phyloP scores from a whole-genome alignment of 2,888 invertebrate species.

The Tachystola acroxantha region DNA sequence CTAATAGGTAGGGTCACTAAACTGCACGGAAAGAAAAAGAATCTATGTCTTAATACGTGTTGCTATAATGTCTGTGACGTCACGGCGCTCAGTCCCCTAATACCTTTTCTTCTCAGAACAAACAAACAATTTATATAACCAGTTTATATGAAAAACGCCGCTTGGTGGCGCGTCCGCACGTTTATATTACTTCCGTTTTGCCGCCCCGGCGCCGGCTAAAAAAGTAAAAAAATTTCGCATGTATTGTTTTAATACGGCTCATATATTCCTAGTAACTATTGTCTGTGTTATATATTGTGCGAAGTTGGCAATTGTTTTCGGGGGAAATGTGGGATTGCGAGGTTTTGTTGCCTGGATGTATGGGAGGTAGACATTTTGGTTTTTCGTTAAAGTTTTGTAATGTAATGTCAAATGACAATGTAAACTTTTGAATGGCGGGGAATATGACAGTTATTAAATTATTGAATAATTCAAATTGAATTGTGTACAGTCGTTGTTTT shows the following conservation, averaged over 20 bases:
- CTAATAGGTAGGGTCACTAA: too few relatives aligned
- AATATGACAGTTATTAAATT: too few relatives aligned
- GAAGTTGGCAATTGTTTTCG: neutral
- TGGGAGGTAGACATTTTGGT: too few relatives aligned
- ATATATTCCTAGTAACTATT: constrained; percentile 15
- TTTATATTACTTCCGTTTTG: constrained; percentile 48
- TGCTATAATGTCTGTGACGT: too few relatives aligned
- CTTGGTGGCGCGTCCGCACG: constrained; percentile 30
- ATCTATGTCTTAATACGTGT: too few relatives aligned
- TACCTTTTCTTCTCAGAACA: constrained; percentile 31
- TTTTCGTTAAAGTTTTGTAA: too few relatives aligned
- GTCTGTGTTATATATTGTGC: neutral
- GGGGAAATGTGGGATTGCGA: neutral
- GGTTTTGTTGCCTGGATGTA: neutral
- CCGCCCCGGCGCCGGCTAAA: constrained; percentile 16
- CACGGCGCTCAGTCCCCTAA: too few relatives aligned
- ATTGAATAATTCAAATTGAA: too few relatives aligned
- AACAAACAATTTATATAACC: constrained; percentile 33
- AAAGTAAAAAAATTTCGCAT: constrained; percentile 8
- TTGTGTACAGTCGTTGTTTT: too few relatives aligned
- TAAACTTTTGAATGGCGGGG: too few relatives aligned
- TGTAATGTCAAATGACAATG: too few relatives aligned
- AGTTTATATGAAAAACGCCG: constrained; percentile 40
- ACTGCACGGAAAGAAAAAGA: too few relatives aligned
- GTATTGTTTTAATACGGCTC: constrained; percentile 14